Conservation (phyloP, 2,888 invertebrate species). For the Glyphotaelius pellucidus region DNA sequence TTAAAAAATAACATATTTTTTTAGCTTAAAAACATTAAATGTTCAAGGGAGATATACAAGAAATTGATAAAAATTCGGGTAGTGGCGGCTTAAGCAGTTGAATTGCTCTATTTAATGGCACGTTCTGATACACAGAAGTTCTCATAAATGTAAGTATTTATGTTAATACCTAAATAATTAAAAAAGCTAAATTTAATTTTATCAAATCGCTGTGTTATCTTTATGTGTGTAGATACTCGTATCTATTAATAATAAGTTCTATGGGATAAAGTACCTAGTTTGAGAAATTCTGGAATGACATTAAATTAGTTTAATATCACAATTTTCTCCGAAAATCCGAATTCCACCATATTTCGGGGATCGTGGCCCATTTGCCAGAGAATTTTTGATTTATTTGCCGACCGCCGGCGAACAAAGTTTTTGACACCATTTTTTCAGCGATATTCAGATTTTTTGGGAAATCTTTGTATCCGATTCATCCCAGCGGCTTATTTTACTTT, state of each 20-base stretch:
- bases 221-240: not conserved
- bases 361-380: constrained; percentile 53
- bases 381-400: constrained; percentile 53
- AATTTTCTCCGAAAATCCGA: constrained; percentile 12
- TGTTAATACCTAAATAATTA: too few relatives aligned
- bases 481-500: not conserved
- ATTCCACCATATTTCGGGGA: constrained; percentile 45
- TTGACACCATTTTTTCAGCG: constrained; percentile 42
- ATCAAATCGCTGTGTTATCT: not conserved
- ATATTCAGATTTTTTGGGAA: constrained; percentile 20
- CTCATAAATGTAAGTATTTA: too few relatives aligned
- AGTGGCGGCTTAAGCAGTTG: too few relatives aligned
- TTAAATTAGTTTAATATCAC: constrained; percentile 31
- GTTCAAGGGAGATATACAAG: too few relatives aligned
- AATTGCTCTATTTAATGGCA: too few relatives aligned
- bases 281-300: not conserved
- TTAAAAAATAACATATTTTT: too few relatives aligned
- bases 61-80: too few relatives aligned
- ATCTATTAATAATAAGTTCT: not conserved
- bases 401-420: constrained; percentile 47
- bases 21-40: too few relatives aligned
- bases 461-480: not conserved
- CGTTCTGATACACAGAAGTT: too few relatives aligned
- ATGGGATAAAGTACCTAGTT: not conserved
- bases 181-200: too few relatives aligned